A percentile compares a stretch with the other conserved stretches of the same genome.
Evolutionary conservation across 2,888 invertebrate genomes (phyloP).

Genomic region (Cyclophora punctaria): DNA sequence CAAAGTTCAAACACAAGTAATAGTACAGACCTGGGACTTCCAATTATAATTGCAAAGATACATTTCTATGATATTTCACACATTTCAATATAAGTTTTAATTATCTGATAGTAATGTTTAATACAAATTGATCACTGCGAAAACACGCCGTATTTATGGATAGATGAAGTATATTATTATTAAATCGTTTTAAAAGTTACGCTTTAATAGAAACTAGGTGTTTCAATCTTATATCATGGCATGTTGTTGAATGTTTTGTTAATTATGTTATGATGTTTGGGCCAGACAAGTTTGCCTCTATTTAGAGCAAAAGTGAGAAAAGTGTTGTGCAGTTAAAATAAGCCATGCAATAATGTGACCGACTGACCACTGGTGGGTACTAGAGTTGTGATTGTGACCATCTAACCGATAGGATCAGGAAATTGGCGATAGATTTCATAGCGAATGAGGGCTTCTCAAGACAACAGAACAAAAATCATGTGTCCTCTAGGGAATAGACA

Average conservation of each 20-base stretch:
- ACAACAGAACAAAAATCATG: too few relatives aligned
- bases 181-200: constrained; percentile 24
- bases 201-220: constrained; percentile 29
- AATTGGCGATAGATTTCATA: too few relatives aligned
- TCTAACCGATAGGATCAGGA: too few relatives aligned
- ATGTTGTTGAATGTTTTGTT: neutral
- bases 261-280: too few relatives aligned
- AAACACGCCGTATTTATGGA: constrained; percentile 19
- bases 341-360: too few relatives aligned
- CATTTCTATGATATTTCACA: constrained; percentile 39
- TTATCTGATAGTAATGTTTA: constrained; percentile 9
- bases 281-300: too few relatives aligned
- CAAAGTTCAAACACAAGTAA: constrained; percentile 15
- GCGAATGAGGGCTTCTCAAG: too few relatives aligned
- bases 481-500: too few relatives aligned
- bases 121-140: constrained; percentile 14
- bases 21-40: constrained; percentile 44
- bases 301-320: too few relatives aligned
- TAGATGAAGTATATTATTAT: constrained; percentile 10
- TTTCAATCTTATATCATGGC: constrained; percentile 19
- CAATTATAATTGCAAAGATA: constrained; percentile 38
- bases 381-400: too few relatives aligned
- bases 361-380: too few relatives aligned
- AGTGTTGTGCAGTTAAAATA: too few relatives aligned
- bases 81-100: constrained; percentile 33